These are phyloP conservation scores for Limonius californicus DNA, from an alignment of 1,140 invertebrate species.

Conservation along the genomic window DNA sequence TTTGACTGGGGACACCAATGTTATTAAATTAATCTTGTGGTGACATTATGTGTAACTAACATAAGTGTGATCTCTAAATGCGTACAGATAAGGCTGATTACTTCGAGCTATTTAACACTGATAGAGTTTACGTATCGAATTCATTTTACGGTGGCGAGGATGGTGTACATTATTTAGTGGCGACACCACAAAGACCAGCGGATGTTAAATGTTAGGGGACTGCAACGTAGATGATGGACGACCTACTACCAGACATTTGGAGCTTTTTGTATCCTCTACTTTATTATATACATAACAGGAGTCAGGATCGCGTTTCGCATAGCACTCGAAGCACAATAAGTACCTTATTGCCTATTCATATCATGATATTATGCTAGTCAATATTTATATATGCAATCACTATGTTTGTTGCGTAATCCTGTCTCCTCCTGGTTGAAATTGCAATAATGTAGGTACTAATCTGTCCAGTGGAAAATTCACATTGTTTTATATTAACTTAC, in stretches of 20 bases:
- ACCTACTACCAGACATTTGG: slow-evolving; percentile 17
- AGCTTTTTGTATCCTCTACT: slow-evolving; percentile 23
- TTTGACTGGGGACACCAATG: slow-evolving; percentile 33
- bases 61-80: slow-evolving; percentile 34
- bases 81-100: slow-evolving; percentile 40
- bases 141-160: neutral
- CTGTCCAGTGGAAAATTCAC: slow-evolving; percentile 47
- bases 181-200: neutral
- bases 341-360: slow-evolving; percentile 23
- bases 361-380: slow-evolving; percentile 17
- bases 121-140: neutral
- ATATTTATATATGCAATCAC: slow-evolving; percentile 13
- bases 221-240: slow-evolving; percentile 9
- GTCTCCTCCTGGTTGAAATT: slow-evolving; percentile 15
- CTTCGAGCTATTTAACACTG: slow-evolving; percentile 14
- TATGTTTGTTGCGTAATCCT: slow-evolving; percentile 20
- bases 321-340: slow-evolving; percentile 17
- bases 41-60: slow-evolving; percentile 21
- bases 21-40: neutral
- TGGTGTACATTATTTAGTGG: neutral
- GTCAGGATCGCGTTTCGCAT: slow-evolving; percentile 16
- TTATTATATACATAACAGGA: neutral
- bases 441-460: slow-evolving; percentile 42
- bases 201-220: slow-evolving; percentile 1
- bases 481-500: slow-evolving; percentile 41